phyloP scores from a whole-genome alignment of 2,888 invertebrate species.

The Corythucha ciliata region DNA sequence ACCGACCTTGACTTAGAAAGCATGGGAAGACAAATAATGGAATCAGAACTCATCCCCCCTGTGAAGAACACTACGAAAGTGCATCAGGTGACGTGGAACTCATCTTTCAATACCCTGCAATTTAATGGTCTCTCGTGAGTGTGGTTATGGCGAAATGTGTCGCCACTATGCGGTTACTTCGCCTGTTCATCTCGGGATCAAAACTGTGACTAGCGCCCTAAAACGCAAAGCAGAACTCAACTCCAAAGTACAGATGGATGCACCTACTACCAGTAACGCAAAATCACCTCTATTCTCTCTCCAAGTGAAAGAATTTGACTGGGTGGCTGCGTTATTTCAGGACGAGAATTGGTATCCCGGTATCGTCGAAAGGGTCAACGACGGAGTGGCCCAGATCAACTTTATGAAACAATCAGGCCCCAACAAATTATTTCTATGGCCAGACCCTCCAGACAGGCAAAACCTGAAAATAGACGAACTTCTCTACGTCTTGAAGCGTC shows the following conservation, averaged over 20 bases:
- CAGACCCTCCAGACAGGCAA: background rate
- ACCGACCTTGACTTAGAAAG: too few relatives aligned
- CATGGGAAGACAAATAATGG: too few relatives aligned
- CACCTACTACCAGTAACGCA: background rate
- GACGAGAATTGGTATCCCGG: background rate
- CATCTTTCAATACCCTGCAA: too few relatives aligned
- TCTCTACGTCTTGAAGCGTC: background rate
- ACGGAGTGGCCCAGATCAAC: background rate
- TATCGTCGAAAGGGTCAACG: background rate
- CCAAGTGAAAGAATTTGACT: background rate
- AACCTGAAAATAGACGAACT: background rate
- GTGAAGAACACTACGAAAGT: too few relatives aligned
- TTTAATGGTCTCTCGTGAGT: too few relatives aligned
- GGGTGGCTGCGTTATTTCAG: background rate
- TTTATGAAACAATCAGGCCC: background rate
- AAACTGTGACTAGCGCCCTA: too few relatives aligned
- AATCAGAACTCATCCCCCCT: too few relatives aligned
- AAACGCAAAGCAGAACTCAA: conserved; percentile 1
- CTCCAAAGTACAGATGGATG: background rate
- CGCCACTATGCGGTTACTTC: too few relatives aligned
- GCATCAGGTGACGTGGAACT: too few relatives aligned
- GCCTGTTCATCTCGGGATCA: background rate
- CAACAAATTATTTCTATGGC: background rate
- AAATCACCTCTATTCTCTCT: conserved; percentile 2
- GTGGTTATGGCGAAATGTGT: too few relatives aligned